A percentile compares a stretch with the other conserved stretches of the same genome.
phyloP scores from a whole-genome alignment of 2,113 vertebrate species.

The Dunckerocampus dactyliophorus region DNA sequence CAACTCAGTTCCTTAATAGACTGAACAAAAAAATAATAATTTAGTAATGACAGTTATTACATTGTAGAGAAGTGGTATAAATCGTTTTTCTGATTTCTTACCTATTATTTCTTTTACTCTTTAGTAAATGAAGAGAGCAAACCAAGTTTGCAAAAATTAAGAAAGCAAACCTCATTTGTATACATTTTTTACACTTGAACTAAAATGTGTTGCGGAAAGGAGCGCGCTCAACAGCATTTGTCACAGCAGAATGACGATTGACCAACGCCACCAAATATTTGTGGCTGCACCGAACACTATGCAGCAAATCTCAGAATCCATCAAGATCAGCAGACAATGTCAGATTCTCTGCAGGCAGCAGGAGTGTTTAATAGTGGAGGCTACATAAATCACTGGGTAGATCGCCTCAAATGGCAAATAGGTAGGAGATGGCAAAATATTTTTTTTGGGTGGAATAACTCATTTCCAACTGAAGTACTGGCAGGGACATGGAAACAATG shows the following conservation, averaged over 20 bases:
- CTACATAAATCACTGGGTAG: constrained; percentile 33
- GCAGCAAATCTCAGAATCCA: constrained; percentile 34
- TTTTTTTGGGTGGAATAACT: constrained; percentile 46
- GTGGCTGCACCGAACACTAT: constrained; percentile 42
- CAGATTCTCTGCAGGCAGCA: constrained; percentile 12
- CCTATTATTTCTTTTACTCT: background rate
- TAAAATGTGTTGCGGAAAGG: constrained; percentile 20
- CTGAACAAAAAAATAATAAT: background rate
- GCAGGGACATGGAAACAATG: constrained; percentile 43
- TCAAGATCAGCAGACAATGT: constrained; percentile 31
- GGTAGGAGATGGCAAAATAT: constrained; percentile 48
- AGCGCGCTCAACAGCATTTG: constrained; percentile 30
- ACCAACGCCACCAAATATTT: constrained; percentile 54
- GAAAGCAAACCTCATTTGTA: constrained; percentile 1
- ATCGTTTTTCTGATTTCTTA: background rate
- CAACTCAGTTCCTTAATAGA: background rate
- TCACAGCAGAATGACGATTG: constrained; percentile 34
- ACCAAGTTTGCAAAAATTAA: constrained; percentile 1
- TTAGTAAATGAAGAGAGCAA: constrained; percentile 4
- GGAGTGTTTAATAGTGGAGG: constrained; percentile 18
- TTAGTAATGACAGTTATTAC: background rate
- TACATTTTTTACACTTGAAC: constrained; percentile 22
- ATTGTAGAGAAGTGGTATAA: background rate
- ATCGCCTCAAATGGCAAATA: constrained; percentile 34
- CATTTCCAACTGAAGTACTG: constrained; percentile 35